Percentiles rank a stretch among this genome's conserved stretches.
These are phyloP conservation scores for Yoshiicerus persimilis DNA, from an alignment of 1,140 invertebrate species.

Conservation along the genomic window DNA sequence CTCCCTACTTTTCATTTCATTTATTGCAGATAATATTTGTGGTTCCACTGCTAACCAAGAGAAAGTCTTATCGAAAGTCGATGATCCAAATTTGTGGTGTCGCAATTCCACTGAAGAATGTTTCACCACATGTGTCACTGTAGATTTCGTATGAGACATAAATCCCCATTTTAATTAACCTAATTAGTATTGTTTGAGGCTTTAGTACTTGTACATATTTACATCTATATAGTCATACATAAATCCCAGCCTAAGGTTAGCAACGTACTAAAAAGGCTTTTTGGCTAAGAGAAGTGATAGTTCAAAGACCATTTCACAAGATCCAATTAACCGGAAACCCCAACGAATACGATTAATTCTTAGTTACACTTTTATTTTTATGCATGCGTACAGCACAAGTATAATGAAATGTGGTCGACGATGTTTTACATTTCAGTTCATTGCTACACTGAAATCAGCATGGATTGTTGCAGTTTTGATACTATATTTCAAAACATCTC, in stretches of 20 bases:
- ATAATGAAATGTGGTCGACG: too few species aligned
- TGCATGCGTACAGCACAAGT: neutral
- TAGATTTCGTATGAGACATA: slow-evolving; percentile 70
- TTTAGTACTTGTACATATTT: neutral
- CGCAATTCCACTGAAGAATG: neutral
- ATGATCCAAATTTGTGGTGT: neutral
- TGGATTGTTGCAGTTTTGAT: neutral
- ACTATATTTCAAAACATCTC: neutral
- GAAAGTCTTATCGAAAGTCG: neutral
- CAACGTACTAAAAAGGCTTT: too few species aligned
- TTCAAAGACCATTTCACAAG: too few species aligned
- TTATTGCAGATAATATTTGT: neutral
- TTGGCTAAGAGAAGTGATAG: too few species aligned
- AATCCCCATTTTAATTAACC: slow-evolving; percentile 57
- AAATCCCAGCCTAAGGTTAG: too few species aligned
- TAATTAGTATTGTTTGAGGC: neutral
- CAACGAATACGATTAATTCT: too few species aligned
- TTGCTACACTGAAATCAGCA: neutral
- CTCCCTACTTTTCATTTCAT: too few species aligned
- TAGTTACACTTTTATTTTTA: neutral
- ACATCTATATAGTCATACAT: neutral
- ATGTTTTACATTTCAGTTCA: too few species aligned
- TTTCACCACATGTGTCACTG: neutral
- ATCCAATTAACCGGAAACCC: too few species aligned
- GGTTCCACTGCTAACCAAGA: neutral